Evolutionary conservation across 1,140 invertebrate species (phyloP).

Genomic region (Latrodectus geometricus): DNA sequence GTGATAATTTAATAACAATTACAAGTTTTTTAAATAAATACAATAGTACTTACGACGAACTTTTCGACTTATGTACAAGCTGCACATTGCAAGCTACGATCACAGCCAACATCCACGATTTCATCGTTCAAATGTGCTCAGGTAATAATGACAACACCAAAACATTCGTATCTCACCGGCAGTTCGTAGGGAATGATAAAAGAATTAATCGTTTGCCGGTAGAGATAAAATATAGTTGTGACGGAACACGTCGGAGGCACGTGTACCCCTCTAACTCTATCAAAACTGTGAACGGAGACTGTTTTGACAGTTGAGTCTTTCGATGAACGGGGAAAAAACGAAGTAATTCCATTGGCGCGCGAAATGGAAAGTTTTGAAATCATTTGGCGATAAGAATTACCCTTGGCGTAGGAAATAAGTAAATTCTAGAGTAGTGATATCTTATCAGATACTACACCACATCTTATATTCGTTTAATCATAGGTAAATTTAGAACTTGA

Average conservation of each 20-base stretch:
- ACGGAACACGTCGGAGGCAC: slow-evolving; percentile 10
- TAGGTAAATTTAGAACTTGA: too few relatives aligned
- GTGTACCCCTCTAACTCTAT: background rate
- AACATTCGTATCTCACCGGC: background rate
- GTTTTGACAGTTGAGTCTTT: background rate
- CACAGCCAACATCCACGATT: slow-evolving; percentile 62
- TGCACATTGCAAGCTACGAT: slow-evolving; percentile 58
- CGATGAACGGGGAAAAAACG: background rate
- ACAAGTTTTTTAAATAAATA: too few relatives aligned
- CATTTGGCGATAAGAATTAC: background rate
- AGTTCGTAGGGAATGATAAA: background rate
- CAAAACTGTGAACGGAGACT: background rate
- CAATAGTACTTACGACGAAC: slow-evolving; percentile 43
- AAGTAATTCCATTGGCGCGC: too few relatives aligned
- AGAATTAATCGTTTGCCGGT: slow-evolving; percentile 7
- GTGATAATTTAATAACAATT: too few relatives aligned
- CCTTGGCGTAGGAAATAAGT: too few relatives aligned
- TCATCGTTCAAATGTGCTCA: slow-evolving; percentile 22
- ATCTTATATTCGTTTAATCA: too few relatives aligned
- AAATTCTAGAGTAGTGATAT: too few relatives aligned
- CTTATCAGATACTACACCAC: too few relatives aligned
- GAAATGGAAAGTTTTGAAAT: background rate
- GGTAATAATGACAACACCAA: background rate
- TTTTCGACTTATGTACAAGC: slow-evolving; percentile 53
- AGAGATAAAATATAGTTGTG: background rate